Evolutionary conservation across 2,888 invertebrate species (phyloP).

Genomic region (Nymphalis polychloros): DNA sequence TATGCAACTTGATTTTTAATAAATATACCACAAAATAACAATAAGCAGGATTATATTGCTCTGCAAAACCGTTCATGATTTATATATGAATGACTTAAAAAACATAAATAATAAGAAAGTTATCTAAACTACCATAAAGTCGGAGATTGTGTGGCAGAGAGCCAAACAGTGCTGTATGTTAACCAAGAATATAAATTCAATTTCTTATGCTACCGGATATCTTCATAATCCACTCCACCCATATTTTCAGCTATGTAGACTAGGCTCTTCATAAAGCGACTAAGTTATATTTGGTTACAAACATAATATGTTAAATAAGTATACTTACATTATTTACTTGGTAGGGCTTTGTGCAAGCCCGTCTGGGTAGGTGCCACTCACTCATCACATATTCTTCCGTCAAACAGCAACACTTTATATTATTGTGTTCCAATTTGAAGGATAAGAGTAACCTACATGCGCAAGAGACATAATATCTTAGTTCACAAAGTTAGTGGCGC

Average conservation of each 20-base stretch:
- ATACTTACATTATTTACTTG: no score
- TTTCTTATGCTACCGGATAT: constrained; percentile 19
- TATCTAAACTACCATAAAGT: constrained; percentile 35
- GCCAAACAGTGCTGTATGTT: constrained; percentile 27
- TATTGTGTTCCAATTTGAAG: no score
- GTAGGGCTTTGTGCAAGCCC: no score
- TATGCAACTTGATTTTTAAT: no score
- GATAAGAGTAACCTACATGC: no score
- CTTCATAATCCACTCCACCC: constrained; percentile 3
- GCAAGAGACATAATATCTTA: no score
- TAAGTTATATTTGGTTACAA: not conserved
- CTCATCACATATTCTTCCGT: no score
- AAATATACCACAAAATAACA: no score
- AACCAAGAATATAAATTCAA: constrained; percentile 19
- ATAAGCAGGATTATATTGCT: not conserved
- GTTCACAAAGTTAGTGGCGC: no score
- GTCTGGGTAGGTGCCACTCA: no score
- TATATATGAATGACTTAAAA: constrained; percentile 19
- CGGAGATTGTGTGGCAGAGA: constrained; percentile 28
- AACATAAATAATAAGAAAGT: constrained; percentile 34
- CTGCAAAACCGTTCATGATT: not conserved
- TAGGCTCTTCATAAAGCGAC: not conserved
- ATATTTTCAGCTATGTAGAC: not conserved
- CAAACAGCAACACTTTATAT: no score
- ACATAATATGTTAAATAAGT: no score